Conservation (phyloP, 1,140 invertebrate genomes). For the Procambarus virginalis region DNA sequence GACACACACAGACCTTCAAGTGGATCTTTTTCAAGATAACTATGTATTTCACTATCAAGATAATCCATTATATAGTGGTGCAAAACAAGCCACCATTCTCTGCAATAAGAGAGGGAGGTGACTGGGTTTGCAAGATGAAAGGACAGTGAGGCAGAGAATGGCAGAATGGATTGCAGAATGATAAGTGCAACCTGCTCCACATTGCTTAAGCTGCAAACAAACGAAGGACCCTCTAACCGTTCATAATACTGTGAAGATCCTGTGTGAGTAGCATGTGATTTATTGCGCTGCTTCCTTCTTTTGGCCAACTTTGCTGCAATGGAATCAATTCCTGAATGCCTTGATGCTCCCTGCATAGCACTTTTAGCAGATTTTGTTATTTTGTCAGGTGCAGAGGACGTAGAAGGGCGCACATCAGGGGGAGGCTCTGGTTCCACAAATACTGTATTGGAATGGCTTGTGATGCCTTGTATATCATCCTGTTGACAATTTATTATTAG, state of each 20-base stretch:
- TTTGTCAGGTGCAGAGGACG: background rate
- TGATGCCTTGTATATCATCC: constrained; percentile 41
- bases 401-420: constrained; percentile 5
- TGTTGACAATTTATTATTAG: background rate
- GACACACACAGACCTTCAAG: too few relatives aligned
- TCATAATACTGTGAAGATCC: constrained; percentile 51
- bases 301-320: constrained; percentile 23
- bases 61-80: too few relatives aligned
- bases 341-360: background rate
- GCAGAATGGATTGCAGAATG: too few relatives aligned
- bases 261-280: constrained; percentile 12
- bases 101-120: too few relatives aligned
- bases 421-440: constrained; percentile 36
- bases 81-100: too few relatives aligned
- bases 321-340: constrained; percentile 16
- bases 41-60: too few relatives aligned
- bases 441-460: constrained; percentile 34
- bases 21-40: too few relatives aligned
- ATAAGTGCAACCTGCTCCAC: too few relatives aligned
- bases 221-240: background rate
- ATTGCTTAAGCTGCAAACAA: too few relatives aligned
- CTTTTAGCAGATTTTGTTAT: background rate
- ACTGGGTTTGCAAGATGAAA: too few relatives aligned
- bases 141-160: too few relatives aligned
- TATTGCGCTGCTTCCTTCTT: constrained; percentile 12